Evolutionary conservation across 2,888 invertebrate species (phyloP).

Genomic region (Pterostichus niger): DNA sequence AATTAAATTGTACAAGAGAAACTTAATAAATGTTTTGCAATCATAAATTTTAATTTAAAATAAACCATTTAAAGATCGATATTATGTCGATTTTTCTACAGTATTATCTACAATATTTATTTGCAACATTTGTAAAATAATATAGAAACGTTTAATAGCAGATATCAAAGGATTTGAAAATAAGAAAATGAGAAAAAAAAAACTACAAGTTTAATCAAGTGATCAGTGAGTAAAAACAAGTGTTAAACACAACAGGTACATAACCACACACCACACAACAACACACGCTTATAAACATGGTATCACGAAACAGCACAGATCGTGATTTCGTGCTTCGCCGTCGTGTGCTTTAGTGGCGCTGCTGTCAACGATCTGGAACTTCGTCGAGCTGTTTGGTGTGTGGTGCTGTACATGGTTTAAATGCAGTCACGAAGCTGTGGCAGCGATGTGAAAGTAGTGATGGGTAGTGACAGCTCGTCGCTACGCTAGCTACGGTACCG

Average conservation of each 20-base stretch:
- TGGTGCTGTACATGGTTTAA: not conserved
- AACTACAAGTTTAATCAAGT: too few relatives aligned
- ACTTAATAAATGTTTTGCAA: too few relatives aligned
- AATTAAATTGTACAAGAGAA: too few relatives aligned
- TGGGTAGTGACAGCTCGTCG: constrained; percentile 22
- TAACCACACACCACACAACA: not conserved
- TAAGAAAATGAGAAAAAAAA: too few relatives aligned
- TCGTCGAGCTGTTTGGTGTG: not conserved
- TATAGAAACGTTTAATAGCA: too few relatives aligned
- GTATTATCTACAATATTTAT: too few relatives aligned
- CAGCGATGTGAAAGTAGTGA: constrained; percentile 31
- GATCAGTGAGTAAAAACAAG: not conserved
- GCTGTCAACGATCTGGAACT: not conserved
- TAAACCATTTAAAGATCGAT: too few relatives aligned
- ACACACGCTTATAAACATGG: not conserved
- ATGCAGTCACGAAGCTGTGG: constrained; percentile 35
- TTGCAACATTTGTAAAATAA: too few relatives aligned
- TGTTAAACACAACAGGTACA: not conserved
- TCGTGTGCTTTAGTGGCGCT: not conserved
- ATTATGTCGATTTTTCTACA: too few relatives aligned
- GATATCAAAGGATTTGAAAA: too few relatives aligned
- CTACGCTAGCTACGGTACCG: constrained; percentile 12
- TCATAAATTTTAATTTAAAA: too few relatives aligned
- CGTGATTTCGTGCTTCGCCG: not conserved
- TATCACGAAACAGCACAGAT: not conserved